These are phyloP conservation scores for Marmota flaviventris DNA, from an alignment of 2,113 vertebrate species.

Conservation along the genomic window DNA sequence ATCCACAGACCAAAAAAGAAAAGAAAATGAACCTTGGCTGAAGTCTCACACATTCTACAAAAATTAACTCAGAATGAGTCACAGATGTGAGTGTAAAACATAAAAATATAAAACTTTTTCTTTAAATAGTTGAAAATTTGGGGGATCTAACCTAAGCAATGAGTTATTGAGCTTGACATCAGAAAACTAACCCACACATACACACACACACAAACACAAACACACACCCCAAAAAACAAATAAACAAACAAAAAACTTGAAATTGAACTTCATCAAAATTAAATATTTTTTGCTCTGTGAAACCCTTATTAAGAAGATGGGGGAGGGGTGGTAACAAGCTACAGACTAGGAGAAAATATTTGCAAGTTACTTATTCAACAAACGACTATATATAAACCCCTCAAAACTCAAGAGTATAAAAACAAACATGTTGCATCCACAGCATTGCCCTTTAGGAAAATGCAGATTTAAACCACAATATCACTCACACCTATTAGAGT, in stretches of 20 bases:
- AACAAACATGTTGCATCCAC: background rate
- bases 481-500: background rate
- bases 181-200: background rate
- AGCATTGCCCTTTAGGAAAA: background rate
- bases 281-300: conserved; percentile 22
- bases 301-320: background rate
- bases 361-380: conserved; percentile 11
- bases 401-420: conserved; percentile 51
- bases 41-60: background rate
- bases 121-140: background rate
- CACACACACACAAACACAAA: background rate
- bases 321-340: background rate
- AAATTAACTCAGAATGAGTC: conserved; percentile 18
- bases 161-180: conserved; percentile 5
- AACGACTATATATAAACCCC: background rate
- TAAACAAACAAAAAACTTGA: background rate
- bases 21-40: background rate
- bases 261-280: background rate
- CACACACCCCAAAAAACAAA: too few species aligned
- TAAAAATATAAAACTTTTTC: conserved; percentile 1
- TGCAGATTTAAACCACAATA: background rate
- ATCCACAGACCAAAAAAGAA: background rate
- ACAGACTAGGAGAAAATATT: conserved; percentile 5
- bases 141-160: background rate
- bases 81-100: background rate